Evolutionary conservation across 2,113 vertebrate species (phyloP).

Genomic region (Rattus rattus): DNA sequence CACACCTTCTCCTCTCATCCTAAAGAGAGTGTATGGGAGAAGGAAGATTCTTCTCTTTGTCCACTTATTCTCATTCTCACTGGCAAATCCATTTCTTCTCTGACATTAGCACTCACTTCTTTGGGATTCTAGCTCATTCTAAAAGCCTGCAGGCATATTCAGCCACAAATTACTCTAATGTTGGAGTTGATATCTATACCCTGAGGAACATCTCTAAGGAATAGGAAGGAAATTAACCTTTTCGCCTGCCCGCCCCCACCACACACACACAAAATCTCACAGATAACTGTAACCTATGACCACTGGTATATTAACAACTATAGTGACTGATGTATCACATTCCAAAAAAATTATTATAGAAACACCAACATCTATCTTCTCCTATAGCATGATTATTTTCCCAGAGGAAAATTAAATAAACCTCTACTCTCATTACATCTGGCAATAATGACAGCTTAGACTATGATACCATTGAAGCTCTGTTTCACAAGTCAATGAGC

Average conservation of each 20-base stretch:
- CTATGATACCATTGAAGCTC: not conserved
- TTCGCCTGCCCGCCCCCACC: no score
- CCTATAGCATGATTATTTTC: not conserved
- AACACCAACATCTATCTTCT: not conserved
- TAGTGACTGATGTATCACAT: not conserved
- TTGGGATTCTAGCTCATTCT: not conserved
- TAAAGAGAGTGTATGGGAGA: not conserved
- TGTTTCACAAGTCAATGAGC: not conserved
- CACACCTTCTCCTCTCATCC: not conserved
- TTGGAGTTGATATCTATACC: not conserved
- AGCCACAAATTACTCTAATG: not conserved
- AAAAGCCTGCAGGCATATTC: not conserved
- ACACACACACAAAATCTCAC: no score
- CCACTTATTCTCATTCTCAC: not conserved
- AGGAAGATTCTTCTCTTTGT: not conserved
- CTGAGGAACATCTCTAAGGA: not conserved
- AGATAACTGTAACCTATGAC: not conserved
- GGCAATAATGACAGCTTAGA: not conserved
- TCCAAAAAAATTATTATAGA: not conserved
- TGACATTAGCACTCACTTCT: not conserved
- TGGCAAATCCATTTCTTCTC: not conserved
- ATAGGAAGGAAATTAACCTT: not conserved
- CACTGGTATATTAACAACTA: not conserved
- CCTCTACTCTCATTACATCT: accelerated
- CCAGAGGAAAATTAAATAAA: not conserved